phyloP scores from a whole-genome alignment of 2,797 vertebrate genomes.

The Gobionotothen gibberifrons region DNA sequence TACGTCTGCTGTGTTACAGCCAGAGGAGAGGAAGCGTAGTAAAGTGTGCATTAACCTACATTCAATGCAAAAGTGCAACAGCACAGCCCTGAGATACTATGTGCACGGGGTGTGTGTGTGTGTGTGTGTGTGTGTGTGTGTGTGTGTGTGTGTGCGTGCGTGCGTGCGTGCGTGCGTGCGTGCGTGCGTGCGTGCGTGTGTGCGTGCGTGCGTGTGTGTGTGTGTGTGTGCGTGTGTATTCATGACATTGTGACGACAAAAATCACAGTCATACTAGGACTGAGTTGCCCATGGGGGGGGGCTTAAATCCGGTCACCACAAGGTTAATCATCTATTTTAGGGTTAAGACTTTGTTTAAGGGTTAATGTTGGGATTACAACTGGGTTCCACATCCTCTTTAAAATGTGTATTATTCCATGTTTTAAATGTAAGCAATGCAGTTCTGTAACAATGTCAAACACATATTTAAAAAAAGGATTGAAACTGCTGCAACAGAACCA shows the following conservation, averaged over 20 bases:
- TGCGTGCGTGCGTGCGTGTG: constrained; percentile 13
- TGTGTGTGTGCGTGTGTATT: constrained; percentile 7
- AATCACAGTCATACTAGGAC: constrained; percentile 27
- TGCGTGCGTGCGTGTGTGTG: constrained; percentile 1
- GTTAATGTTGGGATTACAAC: not conserved
- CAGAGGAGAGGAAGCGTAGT: constrained; percentile 57
- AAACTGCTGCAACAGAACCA: not conserved
- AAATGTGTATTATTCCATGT: not conserved
- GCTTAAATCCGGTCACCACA: not conserved
- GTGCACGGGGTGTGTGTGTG: constrained; percentile 3
- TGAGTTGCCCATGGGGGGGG: not conserved
- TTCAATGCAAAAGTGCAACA: constrained; percentile 56
- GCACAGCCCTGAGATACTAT: constrained; percentile 49
- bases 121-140: constrained; percentile 5
- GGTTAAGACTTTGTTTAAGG: not conserved
- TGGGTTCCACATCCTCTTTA: not conserved
- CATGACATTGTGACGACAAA: constrained; percentile 23
- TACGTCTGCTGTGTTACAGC: too few species aligned
- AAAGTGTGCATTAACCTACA: constrained; percentile 81
- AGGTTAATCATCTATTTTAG: constrained; percentile 5
- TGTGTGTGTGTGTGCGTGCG: constrained; percentile 12
- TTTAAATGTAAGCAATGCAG: not conserved
- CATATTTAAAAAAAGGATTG: too few species aligned
- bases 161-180: constrained; percentile 10
- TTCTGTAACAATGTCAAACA: not conserved